A percentile compares a stretch with the other conserved stretches of the same genome.
phyloP scores from a whole-genome alignment of 2,888 invertebrate genomes.

The Cactoblastis cactorum region DNA sequence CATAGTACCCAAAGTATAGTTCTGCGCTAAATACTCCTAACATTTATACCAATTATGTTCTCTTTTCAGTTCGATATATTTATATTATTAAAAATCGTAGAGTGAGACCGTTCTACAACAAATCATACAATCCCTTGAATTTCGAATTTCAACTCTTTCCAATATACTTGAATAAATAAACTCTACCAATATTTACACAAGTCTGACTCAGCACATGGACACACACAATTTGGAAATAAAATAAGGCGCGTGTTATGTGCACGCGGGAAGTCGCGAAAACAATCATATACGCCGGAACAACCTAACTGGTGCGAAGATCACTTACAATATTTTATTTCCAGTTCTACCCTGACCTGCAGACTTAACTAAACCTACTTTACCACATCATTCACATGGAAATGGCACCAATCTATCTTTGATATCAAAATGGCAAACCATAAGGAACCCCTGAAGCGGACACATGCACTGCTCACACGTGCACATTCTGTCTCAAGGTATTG shows the following conservation, averaged over 20 bases:
- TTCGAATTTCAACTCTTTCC: slow-evolving; percentile 51
- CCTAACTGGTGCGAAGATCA: slow-evolving; percentile 50
- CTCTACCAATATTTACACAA: slow-evolving; percentile 75
- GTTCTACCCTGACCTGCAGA: slow-evolving; percentile 77
- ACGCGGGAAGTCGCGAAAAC: slow-evolving; percentile 48
- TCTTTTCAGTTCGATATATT: slow-evolving; percentile 59
- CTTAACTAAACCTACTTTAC: slow-evolving; percentile 77
- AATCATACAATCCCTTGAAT: slow-evolving; percentile 47
- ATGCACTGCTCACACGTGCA: slow-evolving; percentile 39
- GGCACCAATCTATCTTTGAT: slow-evolving; percentile 80
- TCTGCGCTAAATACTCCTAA: slow-evolving; percentile 68
- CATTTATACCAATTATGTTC: slow-evolving; percentile 54
- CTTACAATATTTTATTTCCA: slow-evolving; percentile 72
- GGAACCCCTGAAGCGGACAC: slow-evolving; percentile 73
- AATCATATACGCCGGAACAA: slow-evolving; percentile 47
- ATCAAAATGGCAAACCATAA: slow-evolving; percentile 78
- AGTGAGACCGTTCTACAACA: slow-evolving; percentile 52
- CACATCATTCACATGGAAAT: slow-evolving; percentile 76
- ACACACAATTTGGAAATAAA: slow-evolving; percentile 71
- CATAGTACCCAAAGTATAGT: slow-evolving; percentile 71
- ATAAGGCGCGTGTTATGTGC: slow-evolving; percentile 62
- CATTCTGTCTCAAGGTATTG: slow-evolving; percentile 68
- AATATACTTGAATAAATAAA: slow-evolving; percentile 70
- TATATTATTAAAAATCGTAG: slow-evolving; percentile 48
- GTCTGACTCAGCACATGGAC: slow-evolving; percentile 76